Evolutionary conservation across 2,113 vertebrate species (phyloP).

Genomic region (Engraulis encrasicolus): DNA sequence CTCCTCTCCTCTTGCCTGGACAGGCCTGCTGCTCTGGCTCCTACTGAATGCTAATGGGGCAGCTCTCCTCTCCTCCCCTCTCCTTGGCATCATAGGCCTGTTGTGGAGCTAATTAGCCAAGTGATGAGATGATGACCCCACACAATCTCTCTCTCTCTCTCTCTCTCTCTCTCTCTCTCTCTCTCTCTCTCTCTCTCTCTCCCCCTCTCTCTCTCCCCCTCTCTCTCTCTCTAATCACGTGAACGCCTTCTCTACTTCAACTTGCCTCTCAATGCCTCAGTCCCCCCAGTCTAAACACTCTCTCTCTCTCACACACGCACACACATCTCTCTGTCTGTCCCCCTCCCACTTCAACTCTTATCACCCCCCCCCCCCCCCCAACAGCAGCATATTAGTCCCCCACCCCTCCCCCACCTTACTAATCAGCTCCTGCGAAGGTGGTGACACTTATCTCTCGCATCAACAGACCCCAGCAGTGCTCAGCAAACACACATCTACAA

Average conservation of each 20-base stretch:
- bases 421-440: constrained; percentile 43
- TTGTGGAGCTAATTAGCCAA: constrained; percentile 10
- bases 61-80: not conserved
- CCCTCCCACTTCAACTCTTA: too few relatives aligned
- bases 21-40: not conserved
- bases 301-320: not conserved
- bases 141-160: not conserved
- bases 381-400: not conserved
- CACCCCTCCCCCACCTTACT: constrained; percentile 55
- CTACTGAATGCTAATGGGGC: not conserved
- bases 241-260: not conserved
- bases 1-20: not conserved
- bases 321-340: not conserved
- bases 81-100: not conserved
- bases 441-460: constrained; percentile 39
- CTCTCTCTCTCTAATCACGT: not conserved
- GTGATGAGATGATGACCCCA: not conserved
- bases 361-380: too few relatives aligned
- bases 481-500: constrained; percentile 42
- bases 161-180: not conserved
- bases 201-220: not conserved
- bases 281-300: not conserved
- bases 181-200: not conserved
- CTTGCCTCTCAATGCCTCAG: not conserved
- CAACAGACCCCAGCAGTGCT: constrained; percentile 42